Percentiles rank a stretch among this genome's conserved stretches.
These are phyloP conservation scores for Marmota flaviventris DNA, from an alignment of 2,113 vertebrate species.

Conservation along the genomic window DNA sequence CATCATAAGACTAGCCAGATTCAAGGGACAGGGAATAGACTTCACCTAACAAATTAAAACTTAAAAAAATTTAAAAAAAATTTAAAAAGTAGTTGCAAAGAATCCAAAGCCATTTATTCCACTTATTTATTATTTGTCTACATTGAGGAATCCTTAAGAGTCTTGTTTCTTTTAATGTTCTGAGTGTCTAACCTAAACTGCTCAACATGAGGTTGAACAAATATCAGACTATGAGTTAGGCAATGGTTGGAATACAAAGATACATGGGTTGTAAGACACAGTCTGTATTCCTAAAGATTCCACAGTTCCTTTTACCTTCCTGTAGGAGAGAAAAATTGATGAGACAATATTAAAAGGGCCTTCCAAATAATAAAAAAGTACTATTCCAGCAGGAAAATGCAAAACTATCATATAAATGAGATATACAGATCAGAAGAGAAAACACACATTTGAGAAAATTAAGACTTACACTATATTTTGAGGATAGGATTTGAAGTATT, in stretches of 20 bases:
- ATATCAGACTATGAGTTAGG: not conserved
- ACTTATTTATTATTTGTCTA: not conserved
- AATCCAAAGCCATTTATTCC: not conserved
- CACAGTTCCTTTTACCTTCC: not conserved
- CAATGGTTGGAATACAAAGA: not conserved
- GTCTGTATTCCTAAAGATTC: not conserved
- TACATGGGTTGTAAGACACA: not conserved
- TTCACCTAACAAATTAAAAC: not conserved
- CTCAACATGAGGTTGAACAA: not conserved
- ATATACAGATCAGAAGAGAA: not conserved
- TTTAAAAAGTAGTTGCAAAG: not conserved
- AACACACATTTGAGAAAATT: not conserved
- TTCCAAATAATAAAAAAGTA: not conserved
- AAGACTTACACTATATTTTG: not conserved
- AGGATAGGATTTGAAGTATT: not conserved
- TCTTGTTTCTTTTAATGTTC: not conserved
- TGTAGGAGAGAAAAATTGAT: constrained; percentile 6
- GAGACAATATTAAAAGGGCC: not conserved
- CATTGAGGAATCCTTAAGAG: too few species aligned
- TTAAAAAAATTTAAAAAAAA: too few species aligned
- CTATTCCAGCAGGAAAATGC: not conserved
- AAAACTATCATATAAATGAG: not conserved
- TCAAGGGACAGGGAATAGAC: not conserved
- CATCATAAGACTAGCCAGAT: not conserved
- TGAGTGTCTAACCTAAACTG: not conserved